Conservation (phyloP, 2,797 vertebrate genomes). For the Sus cebifrons region DNA sequence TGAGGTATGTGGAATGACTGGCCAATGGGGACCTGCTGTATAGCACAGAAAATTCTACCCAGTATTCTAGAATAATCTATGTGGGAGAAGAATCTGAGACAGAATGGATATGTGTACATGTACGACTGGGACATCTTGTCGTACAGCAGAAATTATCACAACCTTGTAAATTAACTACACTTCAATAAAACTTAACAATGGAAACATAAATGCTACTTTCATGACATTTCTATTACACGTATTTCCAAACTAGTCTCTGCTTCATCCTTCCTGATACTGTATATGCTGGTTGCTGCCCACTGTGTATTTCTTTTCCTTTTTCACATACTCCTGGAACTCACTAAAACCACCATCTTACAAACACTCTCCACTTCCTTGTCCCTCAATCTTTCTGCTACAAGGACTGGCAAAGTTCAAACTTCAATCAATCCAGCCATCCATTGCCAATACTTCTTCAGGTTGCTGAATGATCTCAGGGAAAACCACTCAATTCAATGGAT, state of each 20-base stretch:
- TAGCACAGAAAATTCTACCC: too few species aligned
- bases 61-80: too few species aligned
- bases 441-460: background rate
- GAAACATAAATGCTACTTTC: background rate
- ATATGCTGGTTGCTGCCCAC: background rate
- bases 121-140: too few species aligned
- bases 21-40: too few species aligned
- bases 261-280: background rate
- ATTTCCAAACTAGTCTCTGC: background rate
- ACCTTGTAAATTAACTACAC: too few species aligned
- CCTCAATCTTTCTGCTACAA: constrained; percentile 1
- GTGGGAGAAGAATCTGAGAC: too few species aligned
- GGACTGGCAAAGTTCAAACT: background rate
- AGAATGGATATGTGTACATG: too few species aligned
- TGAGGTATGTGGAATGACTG: too few species aligned
- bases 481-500: constrained; percentile 9
- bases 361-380: background rate
- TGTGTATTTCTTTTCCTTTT: background rate
- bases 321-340: background rate
- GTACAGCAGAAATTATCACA: too few species aligned
- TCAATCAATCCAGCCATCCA: constrained; percentile 13
- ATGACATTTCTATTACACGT: background rate
- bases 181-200: too few species aligned
- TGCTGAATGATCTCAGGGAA: background rate
- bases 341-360: background rate